Evolutionary conservation across 23 tunicate species (phyloP), one percentile per base, ranked within the genome.

Genomic region (Phallusia fumigata): DNA sequence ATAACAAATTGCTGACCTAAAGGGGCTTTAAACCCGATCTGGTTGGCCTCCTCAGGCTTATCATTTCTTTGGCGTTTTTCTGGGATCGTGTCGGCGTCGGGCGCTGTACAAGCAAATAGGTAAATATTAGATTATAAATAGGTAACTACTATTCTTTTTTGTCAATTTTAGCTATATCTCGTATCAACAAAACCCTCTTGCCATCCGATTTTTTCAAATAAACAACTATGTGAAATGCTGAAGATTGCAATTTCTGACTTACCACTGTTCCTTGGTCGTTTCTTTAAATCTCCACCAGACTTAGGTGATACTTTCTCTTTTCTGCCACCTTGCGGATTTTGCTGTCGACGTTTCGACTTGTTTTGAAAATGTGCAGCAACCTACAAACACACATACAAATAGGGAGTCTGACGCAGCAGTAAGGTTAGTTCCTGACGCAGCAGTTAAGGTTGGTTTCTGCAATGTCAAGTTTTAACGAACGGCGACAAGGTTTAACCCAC

Each of bases 21-120:
- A 21, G 93, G 93, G 10, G 84, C 84, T 72, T 88, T 88, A 33
- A 88, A 88, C 10, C 81, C 80, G 19, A n/a, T n/a, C n/a, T 84
- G 84, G 64, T 72, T 81, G 11, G 18, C 21, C 8, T 72, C 32
- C 12, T 72, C 21, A 21, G 13, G 16, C 21, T 72, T 72, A 18
- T 72, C 76, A 26, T 72, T 72, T 72, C 76, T 72, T 72, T 72
- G 76, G 12, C 76, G 31, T 21, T 72, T 30, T n/a, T 15, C 76
- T 12, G 76, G 32, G 21, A 72, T 24, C 13, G 76, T n/a, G 18
- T 51, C 58, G 18, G 58, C 18, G 15, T 15, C 15, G 18, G 58
- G 58, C 58, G 58, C 58, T 51, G 18, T 13, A 51, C 18, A 15
- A 51, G 18, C 15, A 18, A 51, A 13, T 15, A 51, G 15, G 18